Percentiles rank a stretch among this genome's conserved stretches.
phyloP scores from a whole-genome alignment of 2,113 vertebrate species.

The Synodontis membranacea region DNA sequence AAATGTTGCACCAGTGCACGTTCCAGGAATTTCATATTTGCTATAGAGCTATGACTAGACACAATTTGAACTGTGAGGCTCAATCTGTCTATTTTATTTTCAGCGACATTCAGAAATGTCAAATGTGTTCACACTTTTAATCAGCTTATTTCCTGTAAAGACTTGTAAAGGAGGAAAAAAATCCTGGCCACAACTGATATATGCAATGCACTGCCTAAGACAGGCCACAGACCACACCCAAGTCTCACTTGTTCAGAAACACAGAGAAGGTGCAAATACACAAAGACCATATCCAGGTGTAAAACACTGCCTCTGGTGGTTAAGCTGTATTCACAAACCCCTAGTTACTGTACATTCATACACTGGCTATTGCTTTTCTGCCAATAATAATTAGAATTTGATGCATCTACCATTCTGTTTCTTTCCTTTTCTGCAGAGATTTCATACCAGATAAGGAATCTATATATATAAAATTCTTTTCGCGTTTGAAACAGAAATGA shows the following conservation, averaged over 20 bases:
- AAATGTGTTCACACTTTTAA: not conserved
- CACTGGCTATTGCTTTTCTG: no score
- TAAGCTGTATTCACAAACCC: not conserved
- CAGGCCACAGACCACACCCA: not conserved
- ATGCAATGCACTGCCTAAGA: not conserved
- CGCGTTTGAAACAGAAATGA: no score
- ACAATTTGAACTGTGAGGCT: not conserved
- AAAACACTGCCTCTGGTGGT: not conserved
- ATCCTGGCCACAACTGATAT: not conserved
- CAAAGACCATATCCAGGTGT: not conserved
- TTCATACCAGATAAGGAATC: not conserved
- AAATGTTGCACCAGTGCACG: not conserved
- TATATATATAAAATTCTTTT: no score
- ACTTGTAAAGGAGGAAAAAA: not conserved
- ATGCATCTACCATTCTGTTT: not conserved
- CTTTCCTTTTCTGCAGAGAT: not conserved
- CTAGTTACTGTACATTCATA: not conserved
- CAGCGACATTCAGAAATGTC: not conserved
- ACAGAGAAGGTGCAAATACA: not conserved
- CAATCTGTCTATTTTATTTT: not conserved
- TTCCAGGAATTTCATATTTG: not conserved
- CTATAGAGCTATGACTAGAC: not conserved
- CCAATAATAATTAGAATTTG: no score
- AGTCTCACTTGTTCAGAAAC: not conserved
- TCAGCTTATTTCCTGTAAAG: constrained; percentile 3